These are phyloP conservation scores for Halcyon badia DNA, from an alignment of 2,797 vertebrate species.

Conservation along the genomic window DNA sequence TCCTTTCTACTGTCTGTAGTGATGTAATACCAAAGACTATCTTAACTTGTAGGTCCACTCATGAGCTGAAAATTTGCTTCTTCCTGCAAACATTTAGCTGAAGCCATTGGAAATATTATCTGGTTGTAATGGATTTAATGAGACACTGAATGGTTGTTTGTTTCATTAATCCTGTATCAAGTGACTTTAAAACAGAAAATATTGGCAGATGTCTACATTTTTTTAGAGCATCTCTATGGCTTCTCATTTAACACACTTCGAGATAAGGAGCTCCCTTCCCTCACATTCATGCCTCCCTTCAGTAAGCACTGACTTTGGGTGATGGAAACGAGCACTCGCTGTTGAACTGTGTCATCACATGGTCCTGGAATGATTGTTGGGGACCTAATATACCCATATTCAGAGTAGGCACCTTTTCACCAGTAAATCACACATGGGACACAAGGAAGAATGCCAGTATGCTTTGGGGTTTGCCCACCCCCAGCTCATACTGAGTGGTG, in stretches of 20 bases:
- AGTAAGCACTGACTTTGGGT: accelerated
- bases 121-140: conserved; percentile 57
- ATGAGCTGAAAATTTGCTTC: not conserved
- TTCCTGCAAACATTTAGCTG: conserved; percentile 37
- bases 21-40: conserved; percentile 9
- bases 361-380: not conserved
- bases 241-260: conserved; percentile 63
- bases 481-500: not conserved
- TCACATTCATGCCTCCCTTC: not conserved
- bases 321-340: not conserved
- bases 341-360: not conserved
- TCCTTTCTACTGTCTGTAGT: conserved; percentile 10
- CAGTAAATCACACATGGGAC: not conserved
- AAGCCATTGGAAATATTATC: conserved; percentile 43
- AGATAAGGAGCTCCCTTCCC: not conserved
- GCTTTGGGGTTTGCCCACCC: not conserved
- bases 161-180: conserved; percentile 61
- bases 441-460: not conserved
- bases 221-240: conserved; percentile 65
- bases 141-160: conserved; percentile 29
- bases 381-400: not conserved
- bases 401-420: not conserved
- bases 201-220: conserved; percentile 70
- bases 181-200: conserved; percentile 73
- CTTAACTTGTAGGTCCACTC: not conserved